A percentile compares a stretch with the other conserved stretches of the same genome.
Conservation (phyloP, 2,888 invertebrate genomes). For the Lithosia quadra region DNA sequence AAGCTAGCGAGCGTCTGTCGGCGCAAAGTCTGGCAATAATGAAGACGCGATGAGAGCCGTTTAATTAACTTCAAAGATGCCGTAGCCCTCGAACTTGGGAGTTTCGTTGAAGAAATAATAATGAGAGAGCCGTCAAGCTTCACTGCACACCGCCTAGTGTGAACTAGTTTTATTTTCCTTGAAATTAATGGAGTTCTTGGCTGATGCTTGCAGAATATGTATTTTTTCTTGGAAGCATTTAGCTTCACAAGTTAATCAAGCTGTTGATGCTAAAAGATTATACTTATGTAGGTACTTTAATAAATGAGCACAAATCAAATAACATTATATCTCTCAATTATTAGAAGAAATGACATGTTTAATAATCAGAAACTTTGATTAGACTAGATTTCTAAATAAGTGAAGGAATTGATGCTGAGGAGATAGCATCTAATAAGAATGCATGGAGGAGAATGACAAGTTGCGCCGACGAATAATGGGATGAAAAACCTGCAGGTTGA, state of each 20-base stretch:
- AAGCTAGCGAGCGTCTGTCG: slow-evolving; percentile 37
- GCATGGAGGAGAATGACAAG: no score
- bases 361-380: no score
- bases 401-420: no score
- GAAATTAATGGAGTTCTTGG: slow-evolving; percentile 33
- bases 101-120: slow-evolving; percentile 72
- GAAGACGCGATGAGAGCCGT: slow-evolving; percentile 74
- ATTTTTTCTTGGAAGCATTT: not conserved
- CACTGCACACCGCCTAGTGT: slow-evolving; percentile 42
- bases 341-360: not conserved
- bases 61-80: slow-evolving; percentile 81
- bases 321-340: not conserved
- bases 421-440: no score
- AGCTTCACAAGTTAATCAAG: not conserved
- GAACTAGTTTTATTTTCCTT: slow-evolving; percentile 44
- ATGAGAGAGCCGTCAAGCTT: slow-evolving; percentile 57
- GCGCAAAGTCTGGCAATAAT: slow-evolving; percentile 64
- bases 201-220: slow-evolving; percentile 18
- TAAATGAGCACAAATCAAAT: no score
- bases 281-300: no score
- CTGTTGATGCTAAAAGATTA: slow-evolving; percentile 19
- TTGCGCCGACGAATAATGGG: no score
- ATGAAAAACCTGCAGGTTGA: no score
- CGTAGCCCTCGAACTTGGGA: slow-evolving; percentile 64
- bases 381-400: no score